These are phyloP conservation scores for Sebastes trivittatus DNA, from an alignment of 2,797 vertebrate genomes.

Conservation along the genomic window DNA sequence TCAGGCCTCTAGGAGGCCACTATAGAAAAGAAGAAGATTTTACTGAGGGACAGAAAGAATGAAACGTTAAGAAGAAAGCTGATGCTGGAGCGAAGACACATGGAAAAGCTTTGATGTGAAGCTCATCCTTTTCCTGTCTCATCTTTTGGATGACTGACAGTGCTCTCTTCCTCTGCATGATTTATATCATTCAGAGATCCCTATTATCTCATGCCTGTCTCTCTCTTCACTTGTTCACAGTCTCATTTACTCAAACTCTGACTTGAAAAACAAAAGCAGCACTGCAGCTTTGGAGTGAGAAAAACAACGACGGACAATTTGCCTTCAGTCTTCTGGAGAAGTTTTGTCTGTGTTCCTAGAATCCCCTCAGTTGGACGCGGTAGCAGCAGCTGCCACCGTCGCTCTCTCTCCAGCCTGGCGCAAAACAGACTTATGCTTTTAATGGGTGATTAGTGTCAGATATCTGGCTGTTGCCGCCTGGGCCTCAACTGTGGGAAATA, in stretches of 20 bases:
- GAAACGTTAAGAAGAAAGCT: not conserved
- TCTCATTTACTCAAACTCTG: slow-evolving; percentile 24
- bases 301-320: slow-evolving; percentile 36
- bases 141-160: not conserved
- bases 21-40: slow-evolving; percentile 5
- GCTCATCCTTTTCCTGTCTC: slow-evolving; percentile 14
- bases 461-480: slow-evolving; percentile 75
- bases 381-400: slow-evolving; percentile 81
- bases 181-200: slow-evolving; percentile 5
- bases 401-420: slow-evolving; percentile 60
- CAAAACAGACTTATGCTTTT: slow-evolving; percentile 77
- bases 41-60: not conserved
- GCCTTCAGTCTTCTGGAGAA: slow-evolving; percentile 44
- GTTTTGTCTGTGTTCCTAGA: slow-evolving; percentile 65
- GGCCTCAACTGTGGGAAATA: slow-evolving; percentile 83
- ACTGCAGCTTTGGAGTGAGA: slow-evolving; percentile 33
- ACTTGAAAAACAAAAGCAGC: slow-evolving; percentile 22
- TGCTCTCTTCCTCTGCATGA: not conserved
- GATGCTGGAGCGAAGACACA: not conserved
- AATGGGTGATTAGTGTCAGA: slow-evolving; percentile 88
- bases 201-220: not conserved
- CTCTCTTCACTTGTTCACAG: not conserved
- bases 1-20: slow-evolving; percentile 24
- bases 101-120: slow-evolving; percentile 9
- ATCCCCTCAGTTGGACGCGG: slow-evolving; percentile 65